Evolutionary conservation across 2,888 invertebrate genomes (phyloP).

Genomic region (Cyclophora albipunctata): DNA sequence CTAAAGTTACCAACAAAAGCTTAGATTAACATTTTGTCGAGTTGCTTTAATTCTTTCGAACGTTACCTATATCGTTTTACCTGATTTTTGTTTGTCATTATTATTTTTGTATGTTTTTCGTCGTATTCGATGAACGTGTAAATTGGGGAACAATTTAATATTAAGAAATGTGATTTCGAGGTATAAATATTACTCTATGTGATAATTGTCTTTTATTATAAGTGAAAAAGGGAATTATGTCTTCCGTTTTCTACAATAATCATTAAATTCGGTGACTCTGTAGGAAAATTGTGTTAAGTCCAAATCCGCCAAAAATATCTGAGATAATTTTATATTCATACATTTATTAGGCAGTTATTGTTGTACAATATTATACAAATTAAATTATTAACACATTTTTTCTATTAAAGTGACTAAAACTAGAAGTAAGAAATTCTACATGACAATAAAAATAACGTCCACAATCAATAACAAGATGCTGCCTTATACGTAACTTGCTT

Average conservation of each 20-base stretch:
- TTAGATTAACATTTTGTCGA: slow-evolving; percentile 52
- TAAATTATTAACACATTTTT: slow-evolving; percentile 10
- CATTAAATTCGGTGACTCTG: neutral
- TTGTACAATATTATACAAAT: no score
- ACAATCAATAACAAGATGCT: slow-evolving; percentile 25
- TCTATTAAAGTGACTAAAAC: slow-evolving; percentile 8
- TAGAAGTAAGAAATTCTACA: slow-evolving; percentile 27
- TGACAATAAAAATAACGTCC: slow-evolving; percentile 52
- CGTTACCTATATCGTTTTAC: slow-evolving; percentile 67
- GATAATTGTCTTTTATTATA: slow-evolving; percentile 59
- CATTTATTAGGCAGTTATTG: no score
- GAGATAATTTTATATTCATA: no score
- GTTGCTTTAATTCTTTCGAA: slow-evolving; percentile 66
- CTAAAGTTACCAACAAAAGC: slow-evolving; percentile 72
- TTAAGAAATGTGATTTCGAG: slow-evolving; percentile 70
- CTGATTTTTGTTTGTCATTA: slow-evolving; percentile 47
- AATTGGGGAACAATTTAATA: slow-evolving; percentile 71
- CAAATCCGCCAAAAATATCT: neutral
- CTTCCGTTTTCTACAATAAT: slow-evolving; percentile 65
- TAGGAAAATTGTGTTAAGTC: slow-evolving; percentile 14
- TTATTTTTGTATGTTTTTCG: slow-evolving; percentile 50
- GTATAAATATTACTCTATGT: slow-evolving; percentile 66
- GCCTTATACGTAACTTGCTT: slow-evolving; percentile 46
- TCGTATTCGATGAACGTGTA: slow-evolving; percentile 47
- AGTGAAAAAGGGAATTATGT: slow-evolving; percentile 52